Base-by-base conservation (phyloP, 2,113 vertebrate species). In the Pachyramphus minor region DNA sequence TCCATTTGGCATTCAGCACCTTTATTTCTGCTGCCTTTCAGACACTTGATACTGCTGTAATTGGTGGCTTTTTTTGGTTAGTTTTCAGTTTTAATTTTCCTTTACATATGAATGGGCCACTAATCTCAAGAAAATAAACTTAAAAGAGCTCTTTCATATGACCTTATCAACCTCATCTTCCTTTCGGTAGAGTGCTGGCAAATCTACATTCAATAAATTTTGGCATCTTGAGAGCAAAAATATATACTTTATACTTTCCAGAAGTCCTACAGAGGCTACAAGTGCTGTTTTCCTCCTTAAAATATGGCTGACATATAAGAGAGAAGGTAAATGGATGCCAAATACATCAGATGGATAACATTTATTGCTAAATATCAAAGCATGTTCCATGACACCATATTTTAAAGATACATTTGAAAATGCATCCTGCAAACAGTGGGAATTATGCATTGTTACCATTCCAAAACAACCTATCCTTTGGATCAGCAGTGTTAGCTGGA, bases 81-180 rank as follows among this genome's bases (percentile, higher is more conserved):
- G 66, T 56, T 66, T 74, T 95, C 62, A 63, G 44, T 67, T 83
- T 47, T 63, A 10, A 68, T 83, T 92, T 86, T 91, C 21, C 10
- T 83, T 75, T 83, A 39, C 30, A 8, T 72, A 3, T n/a, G 67
- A 94, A 42, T 59, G 39, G 27, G 4, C 39, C 15, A 18, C 60
- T 93, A 67, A 89, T 78, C 14, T 84, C 50, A 87, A 84, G 69
- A 84, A 90, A 87, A 91, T 82, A 91, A 89, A 84, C 11, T 35
- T 77, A 53, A 1, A 67, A 67, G 45, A 71, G 39, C 41, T 84
- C 59, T 81, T 80, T 78, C 24, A 8, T 82, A 20, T 1, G 11
- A 44, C 71, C n/a, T 74, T 90, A 59, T 52, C 72, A 76, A 68
- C 20, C 39, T 62, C 19, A 13, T 82, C 50, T 69, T 93, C 69